These are phyloP conservation scores for Oxyruncus cristatus DNA, from an alignment of 2,113 vertebrate genomes.

Conservation along the genomic window DNA sequence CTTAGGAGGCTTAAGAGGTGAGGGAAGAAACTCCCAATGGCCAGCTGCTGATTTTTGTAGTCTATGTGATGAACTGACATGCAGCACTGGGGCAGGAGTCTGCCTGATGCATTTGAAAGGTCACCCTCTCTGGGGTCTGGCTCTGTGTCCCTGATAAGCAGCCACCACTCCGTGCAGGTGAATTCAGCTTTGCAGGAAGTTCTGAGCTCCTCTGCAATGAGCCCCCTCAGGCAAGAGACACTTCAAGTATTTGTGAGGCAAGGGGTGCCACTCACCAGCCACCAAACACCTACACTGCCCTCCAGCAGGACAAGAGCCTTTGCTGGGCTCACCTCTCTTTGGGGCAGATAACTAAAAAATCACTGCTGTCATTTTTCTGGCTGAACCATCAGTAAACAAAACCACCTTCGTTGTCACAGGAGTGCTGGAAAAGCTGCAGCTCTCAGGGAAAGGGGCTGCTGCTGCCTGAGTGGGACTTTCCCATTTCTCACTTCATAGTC, in stretches of 20 bases:
- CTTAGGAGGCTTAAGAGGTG: not conserved
- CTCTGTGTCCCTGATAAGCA: not conserved
- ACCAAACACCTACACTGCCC: not conserved
- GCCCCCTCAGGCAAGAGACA: not conserved
- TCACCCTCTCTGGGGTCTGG: not conserved
- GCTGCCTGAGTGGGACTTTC: not conserved
- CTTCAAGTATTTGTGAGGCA: not conserved
- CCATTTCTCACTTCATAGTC: conserved; percentile 21
- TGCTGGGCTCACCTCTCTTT: not conserved
- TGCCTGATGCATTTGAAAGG: not conserved
- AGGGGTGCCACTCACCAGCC: not conserved
- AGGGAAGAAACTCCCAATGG: not conserved
- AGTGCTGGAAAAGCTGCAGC: not conserved
- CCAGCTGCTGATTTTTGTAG: not conserved
- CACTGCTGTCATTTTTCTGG: not conserved
- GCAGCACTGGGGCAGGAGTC: not conserved
- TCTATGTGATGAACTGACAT: fast-evolving
- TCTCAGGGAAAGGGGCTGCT: not conserved
- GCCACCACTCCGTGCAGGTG: not conserved
- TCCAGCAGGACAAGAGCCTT: not conserved
- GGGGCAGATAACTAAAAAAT: not conserved
- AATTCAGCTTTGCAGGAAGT: not conserved
- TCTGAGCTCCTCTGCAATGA: not conserved
- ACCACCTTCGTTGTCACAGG: not conserved
- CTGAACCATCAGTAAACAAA: not conserved